Evolutionary conservation across 2,797 vertebrate genomes (phyloP).

Genomic region (Anguilla marmorata): DNA sequence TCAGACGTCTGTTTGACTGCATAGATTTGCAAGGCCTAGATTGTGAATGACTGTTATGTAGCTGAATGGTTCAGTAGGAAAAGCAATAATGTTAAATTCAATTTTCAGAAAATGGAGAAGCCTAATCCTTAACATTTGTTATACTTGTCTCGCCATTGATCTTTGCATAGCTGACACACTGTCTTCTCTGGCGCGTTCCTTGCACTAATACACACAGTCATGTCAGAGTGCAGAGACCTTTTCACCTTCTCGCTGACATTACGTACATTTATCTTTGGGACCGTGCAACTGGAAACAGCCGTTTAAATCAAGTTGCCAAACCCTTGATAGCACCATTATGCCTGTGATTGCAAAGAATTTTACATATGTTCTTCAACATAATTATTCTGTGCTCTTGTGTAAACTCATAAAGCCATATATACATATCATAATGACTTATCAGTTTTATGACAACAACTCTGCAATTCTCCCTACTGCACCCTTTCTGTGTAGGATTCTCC

Average conservation of each 20-base stretch:
- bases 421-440: no score
- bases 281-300: neutral
- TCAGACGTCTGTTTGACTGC: neutral
- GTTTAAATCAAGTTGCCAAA: neutral
- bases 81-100: neutral
- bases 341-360: neutral
- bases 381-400: neutral
- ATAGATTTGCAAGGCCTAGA: neutral
- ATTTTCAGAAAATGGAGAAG: neutral
- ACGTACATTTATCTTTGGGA: neutral
- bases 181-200: neutral
- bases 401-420: neutral
- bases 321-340: neutral
- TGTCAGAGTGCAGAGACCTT: neutral
- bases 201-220: neutral
- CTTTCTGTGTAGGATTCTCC: neutral
- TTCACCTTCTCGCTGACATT: neutral
- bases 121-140: neutral
- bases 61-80: neutral
- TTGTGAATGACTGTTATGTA: neutral
- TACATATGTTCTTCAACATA: neutral
- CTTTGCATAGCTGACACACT: neutral
- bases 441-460: neutral
- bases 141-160: neutral
- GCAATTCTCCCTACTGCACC: neutral